Evolutionary conservation across 2,888 invertebrate genomes (phyloP), one percentile per base, ranked within the genome.

Genomic region (Monoplex corrugatus): DNA sequence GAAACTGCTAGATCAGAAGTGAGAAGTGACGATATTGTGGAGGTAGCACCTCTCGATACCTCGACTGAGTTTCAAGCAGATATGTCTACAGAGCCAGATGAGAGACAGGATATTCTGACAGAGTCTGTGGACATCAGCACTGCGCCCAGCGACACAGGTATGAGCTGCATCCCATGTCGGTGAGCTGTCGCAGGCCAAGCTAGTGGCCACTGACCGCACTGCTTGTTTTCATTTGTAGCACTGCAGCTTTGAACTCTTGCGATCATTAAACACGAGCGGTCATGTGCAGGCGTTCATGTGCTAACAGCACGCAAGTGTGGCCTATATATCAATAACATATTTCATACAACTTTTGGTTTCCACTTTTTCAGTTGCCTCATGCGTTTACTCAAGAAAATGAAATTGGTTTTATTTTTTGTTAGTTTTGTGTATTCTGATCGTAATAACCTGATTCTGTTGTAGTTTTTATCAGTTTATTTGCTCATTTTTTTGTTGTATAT

Each of bases 61-160:
- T 84, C 89, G 43, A 35, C 63, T 43, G 19, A 50, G 80, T 57
- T 89, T 28, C 19, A 89, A 57, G 88, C 87, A 35, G 82, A 88
- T 19, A 19, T 82, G 35, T 63, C 78, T 43, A 80, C 57, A 57
- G 83, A 88, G 86, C 86, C 86, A 10, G 40, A 57, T 32, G 32
- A 84, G 84, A 84, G 84, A 83, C 90, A 90, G 90, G 90, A 90
- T 90, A 90, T 90, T 87, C 89, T 88, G 89, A 83, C 87, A 38
- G 68, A 89, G 50, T 50, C 43, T 87, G 35, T 84, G 78, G 89
- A 89, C 82, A 38, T 84, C 63, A 78, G 32, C 78, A 44, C 84
- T 35, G 50, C 88, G 23, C 35, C 86, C 45, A 44, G 50, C 19
- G 68, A 38, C 23, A 82, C 50, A 78, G 89, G 78, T 88, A 88